Conservation (phyloP, 2,888 invertebrate genomes). For the Leistus spinibarbis region DNA sequence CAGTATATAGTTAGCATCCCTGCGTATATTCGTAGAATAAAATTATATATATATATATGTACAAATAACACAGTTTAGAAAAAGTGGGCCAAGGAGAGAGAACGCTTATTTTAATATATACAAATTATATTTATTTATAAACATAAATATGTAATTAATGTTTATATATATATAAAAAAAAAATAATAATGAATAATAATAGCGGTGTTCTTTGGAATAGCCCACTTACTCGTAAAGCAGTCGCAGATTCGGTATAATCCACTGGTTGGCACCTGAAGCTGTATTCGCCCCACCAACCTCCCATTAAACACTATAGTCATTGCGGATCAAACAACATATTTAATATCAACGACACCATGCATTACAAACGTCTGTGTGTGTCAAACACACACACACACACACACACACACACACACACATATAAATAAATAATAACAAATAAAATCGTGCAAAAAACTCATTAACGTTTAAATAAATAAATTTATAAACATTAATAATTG, state of each 20-base stretch:
- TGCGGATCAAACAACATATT: not conserved
- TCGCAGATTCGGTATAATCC: conserved; percentile 81
- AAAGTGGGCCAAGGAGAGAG: not conserved
- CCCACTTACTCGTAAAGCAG: conserved; percentile 81
- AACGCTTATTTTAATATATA: not conserved
- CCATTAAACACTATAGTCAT: conserved; percentile 76
- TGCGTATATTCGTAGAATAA: not conserved
- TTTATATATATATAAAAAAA: not conserved
- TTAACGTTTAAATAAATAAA: too few species aligned
- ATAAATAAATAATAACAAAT: too few species aligned
- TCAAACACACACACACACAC: not conserved
- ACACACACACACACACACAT: too few species aligned
- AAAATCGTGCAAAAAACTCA: too few species aligned
- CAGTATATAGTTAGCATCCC: not conserved
- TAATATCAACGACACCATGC: too few species aligned
- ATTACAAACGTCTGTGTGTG: not conserved
- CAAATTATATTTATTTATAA: not conserved
- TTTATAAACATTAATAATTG: too few species aligned
- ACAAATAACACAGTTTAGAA: not conserved
- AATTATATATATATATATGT: not conserved
- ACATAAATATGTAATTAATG: not conserved
- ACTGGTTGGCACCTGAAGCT: conserved; percentile 85
- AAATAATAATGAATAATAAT: not conserved
- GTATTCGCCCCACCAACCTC: conserved; percentile 91
- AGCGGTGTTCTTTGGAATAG: not conserved